These are phyloP conservation scores for Riptortus pedestris DNA, from an alignment of 1,140 invertebrate genomes.

Conservation along the genomic window DNA sequence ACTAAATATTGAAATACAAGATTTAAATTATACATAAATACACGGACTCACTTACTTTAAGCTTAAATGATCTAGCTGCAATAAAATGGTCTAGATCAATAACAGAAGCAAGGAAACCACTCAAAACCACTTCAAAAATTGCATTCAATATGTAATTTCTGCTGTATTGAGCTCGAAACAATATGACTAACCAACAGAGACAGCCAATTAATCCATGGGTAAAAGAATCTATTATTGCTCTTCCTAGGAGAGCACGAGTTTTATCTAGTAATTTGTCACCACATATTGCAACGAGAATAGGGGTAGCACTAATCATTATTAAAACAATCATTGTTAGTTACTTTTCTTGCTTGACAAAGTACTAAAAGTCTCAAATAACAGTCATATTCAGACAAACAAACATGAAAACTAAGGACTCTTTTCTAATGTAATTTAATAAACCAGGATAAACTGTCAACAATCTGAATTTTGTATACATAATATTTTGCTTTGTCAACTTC, in stretches of 20 bases:
- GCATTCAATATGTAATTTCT: neutral
- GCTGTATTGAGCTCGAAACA: neutral
- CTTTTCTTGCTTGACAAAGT: neutral
- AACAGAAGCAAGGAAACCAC: neutral
- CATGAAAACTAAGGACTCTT: too few relatives aligned
- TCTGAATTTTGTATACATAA: too few relatives aligned
- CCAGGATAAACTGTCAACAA: too few relatives aligned
- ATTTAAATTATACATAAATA: too few relatives aligned
- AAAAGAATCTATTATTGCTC: conserved; percentile 1
- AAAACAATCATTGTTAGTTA: neutral
- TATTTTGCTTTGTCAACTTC: too few relatives aligned
- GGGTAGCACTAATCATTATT: neutral
- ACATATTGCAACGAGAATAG: neutral
- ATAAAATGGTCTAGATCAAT: conserved; percentile 21
- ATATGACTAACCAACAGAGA: conserved; percentile 1
- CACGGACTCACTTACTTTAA: conserved; percentile 12
- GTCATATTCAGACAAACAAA: too few relatives aligned
- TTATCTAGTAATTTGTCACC: conserved; percentile 10
- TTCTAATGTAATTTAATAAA: too few relatives aligned
- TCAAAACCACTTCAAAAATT: neutral
- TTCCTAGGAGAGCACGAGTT: neutral
- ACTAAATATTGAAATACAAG: too few relatives aligned
- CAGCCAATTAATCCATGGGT: conserved; percentile 15
- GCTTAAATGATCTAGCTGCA: conserved; percentile 2
- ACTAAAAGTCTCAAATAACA: too few relatives aligned